Evolutionary conservation across 2,797 vertebrate genomes (phyloP), one percentile per base, ranked within the genome.

Genomic region (Crenichthys baileyi): DNA sequence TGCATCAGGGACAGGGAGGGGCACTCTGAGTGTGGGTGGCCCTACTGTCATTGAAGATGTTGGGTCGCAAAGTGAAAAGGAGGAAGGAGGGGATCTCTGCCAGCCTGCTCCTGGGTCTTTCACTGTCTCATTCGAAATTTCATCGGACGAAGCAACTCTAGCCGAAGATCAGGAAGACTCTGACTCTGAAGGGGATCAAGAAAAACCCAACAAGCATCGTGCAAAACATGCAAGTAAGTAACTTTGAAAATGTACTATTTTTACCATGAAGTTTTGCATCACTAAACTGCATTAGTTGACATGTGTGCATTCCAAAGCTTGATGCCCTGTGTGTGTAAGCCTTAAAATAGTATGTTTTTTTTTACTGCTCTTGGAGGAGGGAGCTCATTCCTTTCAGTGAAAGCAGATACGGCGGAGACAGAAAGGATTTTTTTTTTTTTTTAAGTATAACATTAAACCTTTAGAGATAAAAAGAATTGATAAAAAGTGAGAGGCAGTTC

Each of bases 161-260:
- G 95, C 90, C 88, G 96, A 96, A 79, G 93, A 96, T 90, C 93
- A 93, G 88, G 95, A 70, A n/a, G 41, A 93, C 90, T 96, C 92
- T 0, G 97, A 96, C 83, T 95, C 91, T 0, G 97, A 96, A 90
- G 96, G 89, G 86, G 97, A 97, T 88, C 96, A 90, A 85, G 94
- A 91, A 85, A 96, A 96, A 95, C 98, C 97, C 87, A 97, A 95
- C 95, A 99, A 97, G 94, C 98, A 99, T 95, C 95, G 96, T 79
- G 96, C 98, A 0, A 96, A 92, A 82, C 98, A 99, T 90, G 95
- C 98, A 90, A 97, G 98, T 99, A 95, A 99, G 98, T 99, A 94
- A 82, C 75, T 71, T 51, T 58, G 15, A 46, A 68, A 46, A 31
- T 53, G 70, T 87, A 76, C 61, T 2, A 22, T 84, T 81, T 85